A percentile compares a stretch with the other conserved stretches of the same genome.
These are phyloP conservation scores for Pica pica DNA, from an alignment of 2,113 vertebrate genomes.

Conservation along the genomic window DNA sequence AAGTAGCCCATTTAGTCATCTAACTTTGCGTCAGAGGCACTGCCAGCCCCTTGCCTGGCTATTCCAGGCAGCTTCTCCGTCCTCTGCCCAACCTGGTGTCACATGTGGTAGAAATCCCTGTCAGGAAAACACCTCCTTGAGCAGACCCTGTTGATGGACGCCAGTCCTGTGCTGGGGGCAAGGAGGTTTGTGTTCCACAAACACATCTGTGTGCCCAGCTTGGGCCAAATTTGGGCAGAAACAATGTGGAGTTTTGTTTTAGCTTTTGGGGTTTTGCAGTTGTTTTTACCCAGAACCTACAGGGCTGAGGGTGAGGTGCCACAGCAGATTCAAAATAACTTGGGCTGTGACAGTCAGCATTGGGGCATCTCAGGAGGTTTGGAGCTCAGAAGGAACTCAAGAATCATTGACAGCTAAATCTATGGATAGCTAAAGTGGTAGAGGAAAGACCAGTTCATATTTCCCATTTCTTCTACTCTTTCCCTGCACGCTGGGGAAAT, in stretches of 20 bases:
- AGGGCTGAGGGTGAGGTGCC: not conserved
- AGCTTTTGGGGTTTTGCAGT: not conserved
- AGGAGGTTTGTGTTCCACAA: not conserved
- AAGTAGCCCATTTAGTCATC: constrained; percentile 42
- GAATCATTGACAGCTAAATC: not conserved
- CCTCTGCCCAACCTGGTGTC: not conserved
- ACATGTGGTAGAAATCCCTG: not conserved
- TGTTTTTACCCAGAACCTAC: not conserved
- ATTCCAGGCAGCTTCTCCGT: not conserved
- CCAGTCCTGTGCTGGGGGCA: not conserved
- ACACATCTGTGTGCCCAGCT: not conserved
- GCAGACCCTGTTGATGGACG: too few relatives aligned
- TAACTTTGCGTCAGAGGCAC: not conserved
- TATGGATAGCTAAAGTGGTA: not conserved
- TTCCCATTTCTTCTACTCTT: not conserved
- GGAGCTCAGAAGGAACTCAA: not conserved
- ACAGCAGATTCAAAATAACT: not conserved
- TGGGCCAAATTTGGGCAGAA: not conserved
- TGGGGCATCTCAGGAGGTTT: not conserved
- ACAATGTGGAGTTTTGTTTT: not conserved
- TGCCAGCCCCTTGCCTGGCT: not conserved
- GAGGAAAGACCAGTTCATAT: not conserved
- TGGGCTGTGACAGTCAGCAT: not conserved
- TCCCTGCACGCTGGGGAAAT: not conserved
- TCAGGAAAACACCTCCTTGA: not conserved